Evolutionary conservation across 37 sponge, comb jelly and placozoan species (phyloP), one percentile per base, ranked within the genome.

Genomic region (Dysidea cf. avara): DNA sequence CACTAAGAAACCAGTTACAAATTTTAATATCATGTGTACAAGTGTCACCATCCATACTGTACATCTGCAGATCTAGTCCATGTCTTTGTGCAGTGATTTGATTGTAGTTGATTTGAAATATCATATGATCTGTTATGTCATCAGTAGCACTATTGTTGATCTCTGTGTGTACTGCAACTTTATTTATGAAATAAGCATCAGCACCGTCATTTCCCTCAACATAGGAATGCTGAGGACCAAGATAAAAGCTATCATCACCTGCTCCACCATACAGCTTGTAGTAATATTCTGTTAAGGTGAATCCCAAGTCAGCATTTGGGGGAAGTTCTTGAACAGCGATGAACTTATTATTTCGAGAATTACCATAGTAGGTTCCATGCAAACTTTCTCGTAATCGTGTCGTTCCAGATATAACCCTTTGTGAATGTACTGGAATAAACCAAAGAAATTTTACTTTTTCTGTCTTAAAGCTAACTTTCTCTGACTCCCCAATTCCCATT

Each of bases 281-380:
- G 26, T 56, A 12, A 12, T 56, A 56, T 7, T 56, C 7, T 56
- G 7, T 29, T 25, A 64, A 26, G 31, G 6, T 14, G 34, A n/a
- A n/a, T n/a, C n/a, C n/a, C n/a, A 36, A n/a, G 6, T 7, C 65
- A 21, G 61, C 12, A 12, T 59, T 18, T 64, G 65, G 34, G 9
- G 65, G 39, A 6, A 64, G 35, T 36, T 64, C 14, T 29, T 64
- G 65, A 25, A 64, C 34, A 9, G 65, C 21, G 20, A 50, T 28
- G 14, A 64, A 7, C 38, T 35, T 30, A 29, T 64, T 64, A 64
- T 64, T 25, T 6, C 14, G 29, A 21, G 21, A 28, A n/a, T n/a
- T n/a, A n/a, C n/a, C n/a, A n/a, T n/a, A n/a, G n/a, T n/a, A n/a
- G n/a, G n/a, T n/a, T n/a, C 65, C 65, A 64, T 64, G 65, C 39